A percentile compares a stretch with the other conserved stretches of the same genome.
Evolutionary conservation across 2,888 invertebrate genomes (phyloP).

Genomic region (Mellilla xanthometata): DNA sequence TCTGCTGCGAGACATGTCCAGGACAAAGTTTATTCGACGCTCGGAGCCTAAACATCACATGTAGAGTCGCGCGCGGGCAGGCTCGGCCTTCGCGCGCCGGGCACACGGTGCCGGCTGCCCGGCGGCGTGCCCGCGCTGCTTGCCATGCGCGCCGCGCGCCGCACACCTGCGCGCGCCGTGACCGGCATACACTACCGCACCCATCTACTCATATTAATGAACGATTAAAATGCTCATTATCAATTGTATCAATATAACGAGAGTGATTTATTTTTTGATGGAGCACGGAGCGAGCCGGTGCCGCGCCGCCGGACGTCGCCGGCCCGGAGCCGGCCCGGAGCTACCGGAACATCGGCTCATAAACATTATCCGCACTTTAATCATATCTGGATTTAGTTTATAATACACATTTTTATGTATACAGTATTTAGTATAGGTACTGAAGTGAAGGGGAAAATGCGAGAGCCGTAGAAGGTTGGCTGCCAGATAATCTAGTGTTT

Average conservation of each 20-base stretch:
- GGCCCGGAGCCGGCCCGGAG: background rate
- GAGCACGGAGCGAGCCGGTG: constrained; percentile 21
- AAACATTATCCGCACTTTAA: too few relatives aligned
- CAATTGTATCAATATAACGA: constrained; percentile 32
- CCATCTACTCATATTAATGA: constrained; percentile 26
- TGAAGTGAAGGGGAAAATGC: too few relatives aligned
- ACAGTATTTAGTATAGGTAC: too few relatives aligned
- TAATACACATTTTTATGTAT: too few relatives aligned
- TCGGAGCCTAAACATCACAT: constrained; percentile 45
- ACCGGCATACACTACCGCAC: constrained; percentile 35
- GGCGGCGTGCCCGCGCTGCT: constrained; percentile 46
- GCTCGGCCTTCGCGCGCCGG: too few relatives aligned
- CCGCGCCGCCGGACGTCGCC: background rate
- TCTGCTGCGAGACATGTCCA: constrained; percentile 48
- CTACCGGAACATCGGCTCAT: too few relatives aligned
- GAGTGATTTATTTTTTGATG: constrained; percentile 26
- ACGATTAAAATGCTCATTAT: constrained; percentile 43
- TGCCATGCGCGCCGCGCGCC: constrained; percentile 57
- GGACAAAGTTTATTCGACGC: constrained; percentile 41
- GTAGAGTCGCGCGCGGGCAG: constrained; percentile 23
- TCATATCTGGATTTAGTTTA: too few relatives aligned
- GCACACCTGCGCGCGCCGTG: constrained; percentile 68
- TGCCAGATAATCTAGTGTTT: too few relatives aligned
- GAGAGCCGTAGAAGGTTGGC: too few relatives aligned
- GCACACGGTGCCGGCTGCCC: constrained; percentile 1